Base-by-base conservation (phyloP, 2,113 vertebrate species). In the Megaceryle maxima region DNA sequence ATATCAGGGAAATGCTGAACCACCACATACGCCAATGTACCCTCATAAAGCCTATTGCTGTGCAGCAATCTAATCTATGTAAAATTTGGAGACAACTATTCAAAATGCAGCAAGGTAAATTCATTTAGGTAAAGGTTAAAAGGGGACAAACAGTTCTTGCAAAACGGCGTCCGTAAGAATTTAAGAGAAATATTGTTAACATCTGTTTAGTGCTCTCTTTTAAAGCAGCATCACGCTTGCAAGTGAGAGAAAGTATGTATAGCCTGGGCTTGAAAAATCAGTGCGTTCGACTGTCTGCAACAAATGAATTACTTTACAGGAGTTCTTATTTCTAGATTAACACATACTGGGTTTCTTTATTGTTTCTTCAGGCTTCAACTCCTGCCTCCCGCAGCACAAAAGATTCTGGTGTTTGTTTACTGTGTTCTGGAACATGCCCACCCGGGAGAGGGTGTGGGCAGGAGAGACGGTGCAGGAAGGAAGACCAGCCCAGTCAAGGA, bases 341-440 rank as follows among this genome's bases (percentile, higher is more conserved):
- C 29, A 20, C 4, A 0, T 7, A 1, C 6, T 18, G 15, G 46
- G 21, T 12, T 69, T 35, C 22, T 26, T 69, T n/a, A 51, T 41
- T 78, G 62, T 60, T 72, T 53, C 85, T 91, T 81, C 87, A 99
- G 99, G 96, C 91, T 88, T 98, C 98, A 31, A 99, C 98, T 97
- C 97, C 98, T 25, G 98, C 96, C 78, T 99, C 99, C 83, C 97
- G 91, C 50, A 98, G 98, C 90, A 99, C 99, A 25, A 99, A 98
- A 70, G 99, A 99, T 95, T 99, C 99, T 57, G 99, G 99, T 16
- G 85, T 99, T 26, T 98, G 98, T 77, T 97, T 98, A 28, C 98
- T 97, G 43, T 98, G 96, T 63, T 96, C 97, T 81, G 94, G 98
- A 33, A 97, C 98, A 18, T 98, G 96, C 69, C 91, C 97, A 25